These are phyloP conservation scores for Amphiprion clarkii DNA, from an alignment of 2,797 vertebrate genomes.

Conservation along the genomic window DNA sequence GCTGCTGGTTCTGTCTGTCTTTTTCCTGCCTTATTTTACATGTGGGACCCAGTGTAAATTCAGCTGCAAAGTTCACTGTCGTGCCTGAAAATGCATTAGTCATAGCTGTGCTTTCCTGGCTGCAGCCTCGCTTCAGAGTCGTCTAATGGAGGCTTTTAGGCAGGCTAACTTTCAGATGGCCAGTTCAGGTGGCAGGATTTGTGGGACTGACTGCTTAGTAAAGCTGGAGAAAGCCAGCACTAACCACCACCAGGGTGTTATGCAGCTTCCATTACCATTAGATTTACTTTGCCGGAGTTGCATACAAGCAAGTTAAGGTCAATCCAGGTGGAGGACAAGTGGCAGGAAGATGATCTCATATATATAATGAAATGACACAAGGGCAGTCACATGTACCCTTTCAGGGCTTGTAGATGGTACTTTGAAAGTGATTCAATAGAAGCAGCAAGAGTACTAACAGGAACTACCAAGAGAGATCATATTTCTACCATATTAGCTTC, in stretches of 20 bases:
- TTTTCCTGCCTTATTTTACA: constrained; percentile 39
- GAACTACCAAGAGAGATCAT: too few species aligned
- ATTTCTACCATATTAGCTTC: too few species aligned
- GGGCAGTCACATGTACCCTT: background rate
- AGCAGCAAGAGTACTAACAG: too few species aligned
- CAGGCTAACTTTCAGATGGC: constrained; percentile 58
- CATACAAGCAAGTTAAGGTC: constrained; percentile 1
- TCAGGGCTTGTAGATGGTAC: background rate
- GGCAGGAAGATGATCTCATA: background rate
- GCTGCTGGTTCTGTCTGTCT: constrained; percentile 25
- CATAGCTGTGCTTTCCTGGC: constrained; percentile 61
- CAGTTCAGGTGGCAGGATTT: constrained; percentile 50
- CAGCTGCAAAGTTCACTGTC: constrained; percentile 57
- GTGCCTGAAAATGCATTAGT: constrained; percentile 81
- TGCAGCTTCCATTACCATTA: constrained; percentile 15
- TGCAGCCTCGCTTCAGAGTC: constrained; percentile 58
- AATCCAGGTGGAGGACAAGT: constrained; percentile 10
- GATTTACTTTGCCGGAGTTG: constrained; percentile 1
- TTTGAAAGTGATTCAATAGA: background rate
- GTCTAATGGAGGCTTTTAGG: constrained; percentile 77
- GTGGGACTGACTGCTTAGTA: constrained; percentile 19
- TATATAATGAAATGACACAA: background rate
- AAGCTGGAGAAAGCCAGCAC: constrained; percentile 9
- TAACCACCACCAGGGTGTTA: background rate
- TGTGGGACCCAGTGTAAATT: constrained; percentile 59